Conservation (phyloP, 37 sponge, comb jelly and placozoan species). For the Beroe forskalii region DNA sequence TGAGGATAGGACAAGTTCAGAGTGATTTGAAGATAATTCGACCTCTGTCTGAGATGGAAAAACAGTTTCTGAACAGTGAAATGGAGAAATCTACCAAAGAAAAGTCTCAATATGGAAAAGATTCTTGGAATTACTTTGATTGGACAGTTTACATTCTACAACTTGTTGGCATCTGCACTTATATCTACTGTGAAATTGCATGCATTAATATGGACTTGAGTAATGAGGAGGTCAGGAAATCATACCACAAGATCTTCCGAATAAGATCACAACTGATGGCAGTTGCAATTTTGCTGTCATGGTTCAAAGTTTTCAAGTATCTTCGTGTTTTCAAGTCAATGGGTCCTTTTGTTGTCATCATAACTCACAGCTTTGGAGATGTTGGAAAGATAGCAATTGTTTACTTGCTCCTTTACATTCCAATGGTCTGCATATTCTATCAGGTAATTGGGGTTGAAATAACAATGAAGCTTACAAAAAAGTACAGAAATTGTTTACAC, state of each 20-base stretch:
- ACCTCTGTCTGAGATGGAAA: conserved; percentile 43
- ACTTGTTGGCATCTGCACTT: background rate
- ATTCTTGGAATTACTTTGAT: conserved; percentile 43
- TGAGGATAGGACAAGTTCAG: conserved; percentile 38
- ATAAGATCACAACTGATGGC: conserved; percentile 56
- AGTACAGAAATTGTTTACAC: too few relatives aligned
- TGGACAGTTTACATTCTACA: conserved; percentile 41
- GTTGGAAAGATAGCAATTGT: conserved; percentile 31
- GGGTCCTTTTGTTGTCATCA: conserved; percentile 57
- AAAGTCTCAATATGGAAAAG: conserved; percentile 16
- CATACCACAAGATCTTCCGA: background rate
- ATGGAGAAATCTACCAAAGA: conserved; percentile 9
- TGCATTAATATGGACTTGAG: too few relatives aligned
- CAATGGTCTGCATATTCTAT: conserved; percentile 65
- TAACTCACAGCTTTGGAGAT: conserved; percentile 55
- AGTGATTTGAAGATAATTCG: conserved; percentile 10
- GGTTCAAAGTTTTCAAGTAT: conserved; percentile 65
- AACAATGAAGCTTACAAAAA: too few relatives aligned
- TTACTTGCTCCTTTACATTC: conserved; percentile 33
- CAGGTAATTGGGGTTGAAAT: conserved; percentile 10
- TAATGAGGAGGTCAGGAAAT: background rate
- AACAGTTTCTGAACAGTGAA: conserved; percentile 9
- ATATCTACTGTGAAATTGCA: conserved; percentile 45
- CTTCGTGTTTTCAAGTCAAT: conserved; percentile 50
- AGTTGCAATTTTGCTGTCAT: conserved; percentile 32